These are phyloP conservation scores for Eptesicus fuscus DNA, from an alignment of 2,113 vertebrate species.

Conservation along the genomic window DNA sequence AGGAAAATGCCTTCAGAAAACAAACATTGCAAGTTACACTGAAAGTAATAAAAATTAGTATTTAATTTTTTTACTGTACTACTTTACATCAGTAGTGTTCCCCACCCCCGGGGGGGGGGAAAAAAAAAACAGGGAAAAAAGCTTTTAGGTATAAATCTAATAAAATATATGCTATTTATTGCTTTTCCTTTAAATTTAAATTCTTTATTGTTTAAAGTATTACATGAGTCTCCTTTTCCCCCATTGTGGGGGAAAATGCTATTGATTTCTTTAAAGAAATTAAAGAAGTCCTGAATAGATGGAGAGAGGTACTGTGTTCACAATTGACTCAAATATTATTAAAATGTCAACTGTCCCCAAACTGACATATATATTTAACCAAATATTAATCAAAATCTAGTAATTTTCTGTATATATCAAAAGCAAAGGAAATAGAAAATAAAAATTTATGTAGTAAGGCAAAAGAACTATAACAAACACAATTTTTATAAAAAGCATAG, in stretches of 20 bases:
- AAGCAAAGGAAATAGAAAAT: not conserved
- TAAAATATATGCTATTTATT: not conserved
- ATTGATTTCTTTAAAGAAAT: not conserved
- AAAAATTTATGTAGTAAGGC: not conserved
- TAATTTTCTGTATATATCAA: slow-evolving; percentile 3
- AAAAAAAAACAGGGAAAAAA: not conserved
- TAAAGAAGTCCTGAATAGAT: slow-evolving; percentile 8
- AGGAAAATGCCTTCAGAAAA: slow-evolving; percentile 26
- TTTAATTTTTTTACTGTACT: not conserved
- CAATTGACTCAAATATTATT: not conserved
- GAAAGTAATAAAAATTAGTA: not conserved
- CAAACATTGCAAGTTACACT: slow-evolving; percentile 15
- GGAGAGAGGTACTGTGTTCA: not conserved
- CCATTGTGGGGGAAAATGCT: not conserved
- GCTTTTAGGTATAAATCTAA: slow-evolving; percentile 34
- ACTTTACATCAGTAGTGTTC: not conserved
- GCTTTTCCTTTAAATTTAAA: not conserved
- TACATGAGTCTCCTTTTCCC: too few relatives aligned
- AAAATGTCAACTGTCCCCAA: not conserved
- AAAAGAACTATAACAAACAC: not conserved
- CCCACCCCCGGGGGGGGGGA: too few relatives aligned
- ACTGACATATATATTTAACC: slow-evolving; percentile 14
- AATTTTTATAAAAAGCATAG: not conserved
- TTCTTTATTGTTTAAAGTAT: too few relatives aligned
- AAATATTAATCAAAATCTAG: slow-evolving; percentile 8